These are phyloP conservation scores for Iselma pallidipennis DNA, from an alignment of 2,888 invertebrate genomes.

Conservation along the genomic window DNA sequence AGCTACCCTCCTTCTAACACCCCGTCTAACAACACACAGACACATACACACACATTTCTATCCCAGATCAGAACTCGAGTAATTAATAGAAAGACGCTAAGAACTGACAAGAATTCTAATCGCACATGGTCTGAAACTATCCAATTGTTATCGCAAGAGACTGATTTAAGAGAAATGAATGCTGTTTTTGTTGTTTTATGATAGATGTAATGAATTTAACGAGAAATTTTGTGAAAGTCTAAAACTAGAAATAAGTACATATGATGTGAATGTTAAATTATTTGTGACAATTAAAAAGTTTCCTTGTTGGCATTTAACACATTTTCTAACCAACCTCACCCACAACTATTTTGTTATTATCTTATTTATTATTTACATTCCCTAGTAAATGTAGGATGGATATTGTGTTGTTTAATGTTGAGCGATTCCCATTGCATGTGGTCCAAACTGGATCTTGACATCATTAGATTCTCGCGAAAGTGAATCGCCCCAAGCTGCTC, in stretches of 20 bases:
- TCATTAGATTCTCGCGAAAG: constrained; percentile 29
- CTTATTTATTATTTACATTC: constrained; percentile 26
- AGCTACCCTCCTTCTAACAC: constrained; percentile 46
- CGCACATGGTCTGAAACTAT: constrained; percentile 31
- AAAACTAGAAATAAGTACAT: constrained; percentile 17
- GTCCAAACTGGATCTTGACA: constrained; percentile 28
- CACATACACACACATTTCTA: constrained; percentile 41
- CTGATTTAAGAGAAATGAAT: constrained; percentile 5
- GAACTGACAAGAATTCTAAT: constrained; percentile 54
- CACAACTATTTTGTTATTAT: constrained; percentile 20
- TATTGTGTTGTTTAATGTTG: constrained; percentile 14
- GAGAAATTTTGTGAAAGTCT: constrained; percentile 19
- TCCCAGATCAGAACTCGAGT: constrained; percentile 54
- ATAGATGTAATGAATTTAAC: background rate
- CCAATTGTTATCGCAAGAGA: constrained; percentile 2
- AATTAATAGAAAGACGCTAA: constrained; percentile 55
- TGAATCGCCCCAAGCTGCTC: constrained; percentile 24
- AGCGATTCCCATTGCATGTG: constrained; percentile 28
- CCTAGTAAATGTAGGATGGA: constrained; percentile 23
- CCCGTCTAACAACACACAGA: constrained; percentile 10
- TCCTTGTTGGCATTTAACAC: constrained; percentile 21
- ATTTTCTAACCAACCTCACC: constrained; percentile 21
- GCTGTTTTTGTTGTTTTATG: background rate
- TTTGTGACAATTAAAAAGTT: constrained; percentile 21
- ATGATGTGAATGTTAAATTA: constrained; percentile 23